phyloP scores from a whole-genome alignment of 1,140 invertebrate species.

The Vanessa tameamea region DNA sequence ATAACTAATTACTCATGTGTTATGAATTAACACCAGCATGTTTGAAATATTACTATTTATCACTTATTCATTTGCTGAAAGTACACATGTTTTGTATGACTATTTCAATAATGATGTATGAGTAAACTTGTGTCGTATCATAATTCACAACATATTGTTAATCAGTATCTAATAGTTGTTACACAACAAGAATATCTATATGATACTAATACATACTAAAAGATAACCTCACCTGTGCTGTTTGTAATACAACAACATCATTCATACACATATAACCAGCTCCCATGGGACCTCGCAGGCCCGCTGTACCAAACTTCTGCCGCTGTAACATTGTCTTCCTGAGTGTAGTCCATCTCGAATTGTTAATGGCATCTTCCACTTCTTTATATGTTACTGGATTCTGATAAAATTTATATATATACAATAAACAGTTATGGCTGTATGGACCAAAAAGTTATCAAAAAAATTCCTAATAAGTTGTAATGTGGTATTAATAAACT shows the following conservation, averaged over 20 bases:
- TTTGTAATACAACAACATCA: conserved; percentile 98
- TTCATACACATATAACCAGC: conserved; percentile 97
- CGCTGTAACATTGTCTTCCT: conserved; percentile 82
- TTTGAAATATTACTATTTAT: too few species aligned
- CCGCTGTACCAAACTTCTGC: conserved; percentile 94
- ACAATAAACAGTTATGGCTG: background rate
- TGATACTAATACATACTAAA: background rate
- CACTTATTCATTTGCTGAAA: too few species aligned
- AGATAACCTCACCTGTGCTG: conserved; percentile 84
- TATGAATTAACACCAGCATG: too few species aligned
- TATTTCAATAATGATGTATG: too few species aligned
- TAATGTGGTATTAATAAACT: too few species aligned
- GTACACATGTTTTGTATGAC: too few species aligned
- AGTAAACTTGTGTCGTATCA: too few species aligned
- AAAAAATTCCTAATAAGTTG: too few species aligned
- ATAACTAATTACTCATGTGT: background rate
- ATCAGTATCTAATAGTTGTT: too few species aligned
- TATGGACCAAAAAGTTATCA: too few species aligned
- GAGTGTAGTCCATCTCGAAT: conserved; percentile 62
- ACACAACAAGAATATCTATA: background rate
- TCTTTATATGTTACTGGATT: conserved; percentile 61
- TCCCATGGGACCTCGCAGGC: conserved; percentile 94
- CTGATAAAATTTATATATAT: conserved; percentile 37
- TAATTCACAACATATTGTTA: too few species aligned
- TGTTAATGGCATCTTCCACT: conserved; percentile 60